These are phyloP conservation scores for Ectropis grisescens DNA, from an alignment of 1,140 invertebrate genomes.

Conservation along the genomic window DNA sequence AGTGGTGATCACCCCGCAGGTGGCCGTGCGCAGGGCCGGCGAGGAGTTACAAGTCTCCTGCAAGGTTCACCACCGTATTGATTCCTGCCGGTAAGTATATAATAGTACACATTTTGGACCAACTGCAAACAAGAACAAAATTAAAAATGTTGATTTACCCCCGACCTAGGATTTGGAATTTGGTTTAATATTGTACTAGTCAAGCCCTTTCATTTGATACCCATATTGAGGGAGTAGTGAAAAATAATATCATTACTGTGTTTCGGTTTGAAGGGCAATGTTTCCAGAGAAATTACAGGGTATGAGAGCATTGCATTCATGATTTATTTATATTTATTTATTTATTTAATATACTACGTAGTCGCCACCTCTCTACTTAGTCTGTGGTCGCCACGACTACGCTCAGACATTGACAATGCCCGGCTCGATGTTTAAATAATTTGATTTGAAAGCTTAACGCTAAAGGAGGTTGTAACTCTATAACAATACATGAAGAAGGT, in stretches of 20 bases:
- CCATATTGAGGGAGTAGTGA: too few species aligned
- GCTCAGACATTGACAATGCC: too few species aligned
- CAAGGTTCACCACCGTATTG: constrained; percentile 65
- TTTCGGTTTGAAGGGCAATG: too few species aligned
- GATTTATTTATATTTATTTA: neutral
- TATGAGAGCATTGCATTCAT: too few species aligned
- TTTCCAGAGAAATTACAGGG: too few species aligned
- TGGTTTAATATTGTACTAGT: neutral
- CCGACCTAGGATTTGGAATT: neutral
- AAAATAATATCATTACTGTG: too few species aligned
- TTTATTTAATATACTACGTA: neutral
- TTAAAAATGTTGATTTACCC: neutral
- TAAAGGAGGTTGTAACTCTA: neutral
- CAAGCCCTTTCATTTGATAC: too few species aligned
- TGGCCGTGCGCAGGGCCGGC: constrained; percentile 53
- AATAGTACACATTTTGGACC: too few species aligned
- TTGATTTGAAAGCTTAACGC: too few species aligned
- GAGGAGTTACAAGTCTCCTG: constrained; percentile 63
- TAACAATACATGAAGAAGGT: too few species aligned
- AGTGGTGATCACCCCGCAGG: constrained; percentile 56
- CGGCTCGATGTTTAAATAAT: too few species aligned
- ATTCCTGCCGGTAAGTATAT: constrained; percentile 66
- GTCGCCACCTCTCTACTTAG: neutral
- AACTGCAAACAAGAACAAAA: constrained; percentile 4
- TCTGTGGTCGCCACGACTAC: too few species aligned